Evolutionary conservation across 2,888 invertebrate genomes (phyloP).

Genomic region (Megaustenia siamemsis): DNA sequence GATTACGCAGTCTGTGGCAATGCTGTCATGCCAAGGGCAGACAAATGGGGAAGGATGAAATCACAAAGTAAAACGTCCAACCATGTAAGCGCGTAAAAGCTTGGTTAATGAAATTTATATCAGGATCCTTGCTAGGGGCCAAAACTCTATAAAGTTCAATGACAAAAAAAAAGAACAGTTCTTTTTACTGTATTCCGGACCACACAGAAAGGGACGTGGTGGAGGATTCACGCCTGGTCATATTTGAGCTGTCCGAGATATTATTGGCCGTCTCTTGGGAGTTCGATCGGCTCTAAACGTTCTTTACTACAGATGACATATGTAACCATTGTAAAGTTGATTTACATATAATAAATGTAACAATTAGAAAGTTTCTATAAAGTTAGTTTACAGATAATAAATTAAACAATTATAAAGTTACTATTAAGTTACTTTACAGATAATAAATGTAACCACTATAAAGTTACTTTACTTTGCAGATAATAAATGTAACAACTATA

Average conservation of each 20-base stretch:
- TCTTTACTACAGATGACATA: not conserved
- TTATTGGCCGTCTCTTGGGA: not conserved
- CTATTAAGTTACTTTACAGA: not conserved
- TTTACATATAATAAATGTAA: too few relatives aligned
- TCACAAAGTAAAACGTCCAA: not conserved
- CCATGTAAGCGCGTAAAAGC: conserved; percentile 27
- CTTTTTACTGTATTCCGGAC: not conserved
- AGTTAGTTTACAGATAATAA: not conserved
- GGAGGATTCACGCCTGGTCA: not conserved
- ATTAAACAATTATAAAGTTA: not conserved
- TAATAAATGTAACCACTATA: too few relatives aligned
- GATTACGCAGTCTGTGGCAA: too few relatives aligned
- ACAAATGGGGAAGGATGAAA: too few relatives aligned
- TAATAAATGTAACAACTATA: too few relatives aligned
- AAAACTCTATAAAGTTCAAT: not conserved
- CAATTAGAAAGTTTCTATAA: not conserved
- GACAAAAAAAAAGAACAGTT: not conserved
- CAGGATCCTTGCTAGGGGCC: not conserved
- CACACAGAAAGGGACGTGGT: not conserved
- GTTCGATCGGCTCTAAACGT: not conserved
- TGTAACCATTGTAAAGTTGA: too few relatives aligned
- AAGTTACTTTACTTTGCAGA: too few relatives aligned
- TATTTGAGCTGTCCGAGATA: not conserved
- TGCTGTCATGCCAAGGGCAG: too few relatives aligned
- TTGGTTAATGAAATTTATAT: conserved; percentile 28